These are phyloP conservation scores for Mamestra configurata DNA, from an alignment of 1,140 invertebrate genomes.

Conservation along the genomic window DNA sequence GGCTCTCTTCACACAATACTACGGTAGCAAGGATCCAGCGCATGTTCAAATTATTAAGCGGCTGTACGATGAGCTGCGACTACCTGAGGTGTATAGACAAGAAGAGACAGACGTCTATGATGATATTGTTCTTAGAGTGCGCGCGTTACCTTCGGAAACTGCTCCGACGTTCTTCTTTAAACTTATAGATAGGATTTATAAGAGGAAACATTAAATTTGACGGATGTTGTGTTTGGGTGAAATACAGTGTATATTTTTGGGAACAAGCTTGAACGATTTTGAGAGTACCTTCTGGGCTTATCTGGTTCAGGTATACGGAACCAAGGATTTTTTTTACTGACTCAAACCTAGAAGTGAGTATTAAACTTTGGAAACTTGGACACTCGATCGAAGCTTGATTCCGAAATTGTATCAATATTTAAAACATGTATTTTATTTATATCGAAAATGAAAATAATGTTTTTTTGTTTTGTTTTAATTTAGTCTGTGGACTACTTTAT, in stretches of 20 bases:
- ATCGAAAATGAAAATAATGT: too few relatives aligned
- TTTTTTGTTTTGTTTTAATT: too few relatives aligned
- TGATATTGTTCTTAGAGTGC: conserved; percentile 56
- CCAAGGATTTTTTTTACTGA: too few relatives aligned
- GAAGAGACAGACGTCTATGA: conserved; percentile 69
- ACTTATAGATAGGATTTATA: conserved; percentile 71
- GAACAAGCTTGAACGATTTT: background rate
- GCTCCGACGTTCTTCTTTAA: conserved; percentile 68
- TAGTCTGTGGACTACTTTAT: too few relatives aligned
- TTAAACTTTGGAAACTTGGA: too few relatives aligned
- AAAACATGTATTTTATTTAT: too few relatives aligned
- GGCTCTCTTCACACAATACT: conserved; percentile 91
- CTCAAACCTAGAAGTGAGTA: too few relatives aligned
- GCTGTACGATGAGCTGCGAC: conserved; percentile 92
- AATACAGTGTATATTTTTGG: background rate
- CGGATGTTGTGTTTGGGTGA: background rate
- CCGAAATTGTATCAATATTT: too few relatives aligned
- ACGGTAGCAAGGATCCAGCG: conserved; percentile 90
- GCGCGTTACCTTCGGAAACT: conserved; percentile 57
- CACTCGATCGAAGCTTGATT: background rate
- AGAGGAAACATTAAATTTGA: conserved; percentile 55
- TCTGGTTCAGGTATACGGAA: too few relatives aligned
- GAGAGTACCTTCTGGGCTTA: too few relatives aligned
- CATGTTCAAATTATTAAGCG: conserved; percentile 92
- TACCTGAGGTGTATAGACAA: conserved; percentile 81